phyloP scores from a whole-genome alignment of 2,113 vertebrate genomes.

The Capreolus pygargus region DNA sequence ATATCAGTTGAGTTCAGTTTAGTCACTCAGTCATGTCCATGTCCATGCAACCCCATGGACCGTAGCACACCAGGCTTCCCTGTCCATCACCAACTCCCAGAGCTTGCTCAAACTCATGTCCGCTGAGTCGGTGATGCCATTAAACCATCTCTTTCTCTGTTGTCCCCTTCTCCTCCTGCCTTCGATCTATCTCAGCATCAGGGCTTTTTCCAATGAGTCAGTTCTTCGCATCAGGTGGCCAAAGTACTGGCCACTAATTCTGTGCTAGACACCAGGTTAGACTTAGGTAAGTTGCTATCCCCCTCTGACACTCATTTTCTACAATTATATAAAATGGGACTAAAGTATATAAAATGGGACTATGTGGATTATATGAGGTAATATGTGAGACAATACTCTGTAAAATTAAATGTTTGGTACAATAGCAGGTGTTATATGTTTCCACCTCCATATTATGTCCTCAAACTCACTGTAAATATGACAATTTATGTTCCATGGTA shows the following conservation, averaged over 20 bases:
- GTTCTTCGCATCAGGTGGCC: neutral
- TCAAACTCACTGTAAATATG: neutral
- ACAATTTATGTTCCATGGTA: neutral
- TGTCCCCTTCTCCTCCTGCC: neutral
- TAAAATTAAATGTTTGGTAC: neutral
- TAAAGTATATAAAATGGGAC: neutral
- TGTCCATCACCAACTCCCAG: neutral
- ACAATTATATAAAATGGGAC: neutral
- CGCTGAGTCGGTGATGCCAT: fast-evolving
- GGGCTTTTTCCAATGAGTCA: neutral
- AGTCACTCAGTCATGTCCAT: neutral
- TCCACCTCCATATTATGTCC: neutral
- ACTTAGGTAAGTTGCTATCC: neutral
- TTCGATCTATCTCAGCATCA: neutral
- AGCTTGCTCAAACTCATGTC: neutral
- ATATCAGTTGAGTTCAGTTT: neutral
- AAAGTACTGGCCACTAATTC: neutral
- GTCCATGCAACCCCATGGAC: neutral
- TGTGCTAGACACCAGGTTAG: neutral
- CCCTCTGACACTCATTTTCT: neutral
- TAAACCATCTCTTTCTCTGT: neutral
- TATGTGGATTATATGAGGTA: neutral
- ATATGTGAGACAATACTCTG: neutral
- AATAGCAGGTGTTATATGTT: neutral
- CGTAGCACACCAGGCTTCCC: neutral